Percentiles rank a stretch among this genome's conserved stretches.
phyloP scores from a whole-genome alignment of 2,888 invertebrate genomes.

The Caenorhabditis sinica region DNA sequence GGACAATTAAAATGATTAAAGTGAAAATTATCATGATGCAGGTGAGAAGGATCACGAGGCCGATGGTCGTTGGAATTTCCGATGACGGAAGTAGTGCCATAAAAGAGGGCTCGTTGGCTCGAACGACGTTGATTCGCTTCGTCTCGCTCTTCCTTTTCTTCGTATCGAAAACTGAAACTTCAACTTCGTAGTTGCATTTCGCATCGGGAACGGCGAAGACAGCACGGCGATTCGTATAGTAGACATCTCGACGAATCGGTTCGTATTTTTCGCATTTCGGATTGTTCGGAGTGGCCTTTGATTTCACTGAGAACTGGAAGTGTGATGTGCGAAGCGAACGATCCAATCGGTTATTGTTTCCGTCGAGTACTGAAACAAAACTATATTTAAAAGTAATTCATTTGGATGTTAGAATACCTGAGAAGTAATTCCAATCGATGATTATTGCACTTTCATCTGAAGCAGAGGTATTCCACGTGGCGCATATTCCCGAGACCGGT shows the following conservation, averaged over 20 bases:
- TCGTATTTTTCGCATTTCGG: constrained; percentile 54
- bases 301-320: constrained; percentile 50
- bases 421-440: constrained; percentile 55
- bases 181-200: constrained; percentile 67
- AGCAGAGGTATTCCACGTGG: constrained; percentile 59
- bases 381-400: background rate
- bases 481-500: constrained; percentile 28
- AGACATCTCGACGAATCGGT: constrained; percentile 54
- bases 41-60: constrained; percentile 12
- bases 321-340: constrained; percentile 51
- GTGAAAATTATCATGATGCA: background rate
- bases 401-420: background rate
- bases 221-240: constrained; percentile 60
- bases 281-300: constrained; percentile 38
- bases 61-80: constrained; percentile 13
- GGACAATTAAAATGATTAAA: constrained; percentile 7
- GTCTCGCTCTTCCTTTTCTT: constrained; percentile 58
- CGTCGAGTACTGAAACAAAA: background rate
- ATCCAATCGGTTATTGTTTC: background rate
- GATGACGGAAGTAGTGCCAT: constrained; percentile 29
- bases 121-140: constrained; percentile 41
- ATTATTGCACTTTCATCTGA: constrained; percentile 36
- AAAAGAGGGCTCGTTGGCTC: constrained; percentile 21
- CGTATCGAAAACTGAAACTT: constrained; percentile 59
- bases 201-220: constrained; percentile 58